These are phyloP conservation scores for Macaca nemestrina DNA, from an alignment of 2,113 vertebrate species.

Conservation along the genomic window DNA sequence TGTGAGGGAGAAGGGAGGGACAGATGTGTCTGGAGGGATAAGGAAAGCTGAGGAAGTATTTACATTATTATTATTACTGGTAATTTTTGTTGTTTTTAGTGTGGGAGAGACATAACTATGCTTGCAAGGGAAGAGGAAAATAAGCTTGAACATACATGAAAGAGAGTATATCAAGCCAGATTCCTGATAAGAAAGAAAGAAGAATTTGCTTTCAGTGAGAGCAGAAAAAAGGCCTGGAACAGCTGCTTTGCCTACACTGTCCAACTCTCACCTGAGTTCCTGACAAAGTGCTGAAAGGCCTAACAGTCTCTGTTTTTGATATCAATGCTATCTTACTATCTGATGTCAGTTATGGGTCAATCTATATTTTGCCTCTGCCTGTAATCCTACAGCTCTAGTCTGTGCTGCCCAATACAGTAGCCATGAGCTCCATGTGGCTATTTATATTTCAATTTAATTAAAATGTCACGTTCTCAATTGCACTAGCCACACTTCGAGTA, in stretches of 20 bases:
- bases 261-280: not conserved
- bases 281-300: not conserved
- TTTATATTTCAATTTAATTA: not conserved
- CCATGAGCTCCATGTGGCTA: too few relatives aligned
- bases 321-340: not conserved
- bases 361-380: not conserved
- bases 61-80: not conserved
- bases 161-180: not conserved
- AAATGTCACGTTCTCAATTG: not conserved
- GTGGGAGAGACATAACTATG: not conserved
- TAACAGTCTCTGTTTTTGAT: not conserved
- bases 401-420: not conserved
- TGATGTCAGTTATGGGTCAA: not conserved
- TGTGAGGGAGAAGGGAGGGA: not conserved
- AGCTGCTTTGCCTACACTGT: not conserved
- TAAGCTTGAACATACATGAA: not conserved
- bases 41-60: not conserved
- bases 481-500: not conserved
- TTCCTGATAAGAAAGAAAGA: not conserved
- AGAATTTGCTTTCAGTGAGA: not conserved
- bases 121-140: not conserved
- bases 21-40: not conserved
- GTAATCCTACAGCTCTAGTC: too few relatives aligned
- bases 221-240: not conserved
- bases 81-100: not conserved